Conservation (phyloP, 2,888 invertebrate genomes). For the Parnassius apollo region DNA sequence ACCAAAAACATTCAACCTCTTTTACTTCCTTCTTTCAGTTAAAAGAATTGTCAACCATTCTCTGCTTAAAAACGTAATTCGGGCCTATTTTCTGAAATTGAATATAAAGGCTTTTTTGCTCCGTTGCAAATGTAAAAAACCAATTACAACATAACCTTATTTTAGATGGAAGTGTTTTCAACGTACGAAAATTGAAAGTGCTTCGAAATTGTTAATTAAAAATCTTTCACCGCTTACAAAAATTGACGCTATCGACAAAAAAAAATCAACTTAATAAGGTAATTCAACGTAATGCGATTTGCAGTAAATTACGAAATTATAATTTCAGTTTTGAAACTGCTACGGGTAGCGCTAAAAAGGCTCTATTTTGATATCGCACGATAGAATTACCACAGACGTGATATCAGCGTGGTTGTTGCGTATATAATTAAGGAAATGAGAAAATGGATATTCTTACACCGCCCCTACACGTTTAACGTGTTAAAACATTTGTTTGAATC, state of each 20-base stretch:
- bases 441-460: too few relatives aligned
- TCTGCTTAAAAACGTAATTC: too few relatives aligned
- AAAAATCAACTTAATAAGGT: constrained; percentile 12
- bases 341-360: constrained; percentile 8
- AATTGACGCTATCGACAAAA: constrained; percentile 13
- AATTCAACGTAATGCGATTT: constrained; percentile 10
- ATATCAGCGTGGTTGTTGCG: not conserved
- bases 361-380: constrained; percentile 14
- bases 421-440: too few relatives aligned
- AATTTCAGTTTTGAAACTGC: constrained; percentile 16
- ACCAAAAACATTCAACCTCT: too few relatives aligned
- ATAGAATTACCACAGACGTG: constrained; percentile 12
- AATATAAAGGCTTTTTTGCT: not conserved
- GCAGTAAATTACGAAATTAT: constrained; percentile 14
- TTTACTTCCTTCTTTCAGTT: too few relatives aligned
- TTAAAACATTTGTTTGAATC: too few relatives aligned
- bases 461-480: too few relatives aligned
- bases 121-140: not conserved
- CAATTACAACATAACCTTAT: too few relatives aligned
- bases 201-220: constrained; percentile 7
- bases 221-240: not conserved
- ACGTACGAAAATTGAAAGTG: not conserved
- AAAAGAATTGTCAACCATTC: too few relatives aligned
- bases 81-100: too few relatives aligned
- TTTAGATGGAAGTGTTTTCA: not conserved